phyloP scores from a whole-genome alignment of 2,888 invertebrate genomes.

The Ophion slaviceki region DNA sequence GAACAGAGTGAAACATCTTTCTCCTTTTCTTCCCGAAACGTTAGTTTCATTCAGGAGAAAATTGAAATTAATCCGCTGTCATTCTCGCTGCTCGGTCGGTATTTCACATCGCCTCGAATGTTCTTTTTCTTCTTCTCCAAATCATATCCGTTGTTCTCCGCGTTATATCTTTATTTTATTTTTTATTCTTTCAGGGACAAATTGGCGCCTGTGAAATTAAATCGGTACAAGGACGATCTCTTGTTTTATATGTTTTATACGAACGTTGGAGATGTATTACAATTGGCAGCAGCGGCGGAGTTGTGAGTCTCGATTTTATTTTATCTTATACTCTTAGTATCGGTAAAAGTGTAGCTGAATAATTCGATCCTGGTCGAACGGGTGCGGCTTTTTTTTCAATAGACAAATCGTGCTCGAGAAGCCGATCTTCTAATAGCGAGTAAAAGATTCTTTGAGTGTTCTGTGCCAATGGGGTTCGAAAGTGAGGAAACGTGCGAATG shows the following conservation, averaged over 20 bases:
- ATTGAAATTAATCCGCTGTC: not conserved
- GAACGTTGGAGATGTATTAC: constrained; percentile 98
- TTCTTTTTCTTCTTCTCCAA: not conserved
- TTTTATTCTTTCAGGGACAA: constrained; percentile 89
- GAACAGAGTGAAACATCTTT: not conserved
- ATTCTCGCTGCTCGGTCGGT: not conserved
- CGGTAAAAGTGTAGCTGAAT: not conserved
- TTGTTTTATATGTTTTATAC: constrained; percentile 99
- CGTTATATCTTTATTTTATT: constrained; percentile 19
- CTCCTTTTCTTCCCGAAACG: not conserved
- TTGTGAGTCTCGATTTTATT: constrained; percentile 88
- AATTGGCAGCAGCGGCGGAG: constrained; percentile 98
- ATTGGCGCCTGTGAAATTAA: constrained; percentile 97
- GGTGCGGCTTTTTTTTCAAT: not conserved
- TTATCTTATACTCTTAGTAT: not conserved
- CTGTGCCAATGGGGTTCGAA: not conserved
- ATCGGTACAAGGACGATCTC: constrained; percentile 99
- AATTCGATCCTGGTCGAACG: not conserved
- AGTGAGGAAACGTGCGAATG: too few species aligned
- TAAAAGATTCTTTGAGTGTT: not conserved
- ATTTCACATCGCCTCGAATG: not conserved
- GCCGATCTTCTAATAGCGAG: too few species aligned
- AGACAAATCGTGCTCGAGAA: too few species aligned
- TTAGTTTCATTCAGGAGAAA: not conserved
- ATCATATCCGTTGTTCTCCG: not conserved